These are phyloP conservation scores for Chionis minor DNA, from an alignment of 2,113 vertebrate species.

Conservation along the genomic window DNA sequence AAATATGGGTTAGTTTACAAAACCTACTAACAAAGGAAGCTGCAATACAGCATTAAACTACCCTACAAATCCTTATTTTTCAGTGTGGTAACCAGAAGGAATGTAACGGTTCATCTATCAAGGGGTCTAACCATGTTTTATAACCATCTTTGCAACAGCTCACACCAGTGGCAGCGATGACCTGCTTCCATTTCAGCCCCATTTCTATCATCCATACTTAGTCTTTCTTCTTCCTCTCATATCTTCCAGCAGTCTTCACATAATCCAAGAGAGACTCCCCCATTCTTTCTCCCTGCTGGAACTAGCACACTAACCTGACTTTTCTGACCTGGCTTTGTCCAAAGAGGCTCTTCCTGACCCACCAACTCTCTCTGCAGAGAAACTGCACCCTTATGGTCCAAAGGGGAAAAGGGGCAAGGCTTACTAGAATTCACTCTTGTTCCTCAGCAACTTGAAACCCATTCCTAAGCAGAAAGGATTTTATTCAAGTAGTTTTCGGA, in stretches of 20 bases:
- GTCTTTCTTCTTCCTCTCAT: not conserved
- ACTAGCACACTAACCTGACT: not conserved
- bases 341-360: not conserved
- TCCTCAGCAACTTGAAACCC: not conserved
- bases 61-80: not conserved
- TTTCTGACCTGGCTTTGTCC: not conserved
- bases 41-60: not conserved
- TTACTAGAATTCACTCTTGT: not conserved
- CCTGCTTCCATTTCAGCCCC: not conserved
- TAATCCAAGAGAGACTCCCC: not conserved
- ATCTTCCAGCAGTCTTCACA: not conserved
- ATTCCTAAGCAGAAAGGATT: not conserved
- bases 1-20: not conserved
- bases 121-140: not conserved
- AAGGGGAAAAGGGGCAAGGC: not conserved
- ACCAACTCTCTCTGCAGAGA: not conserved
- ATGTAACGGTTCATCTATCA: fast-evolving
- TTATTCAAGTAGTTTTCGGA: not conserved
- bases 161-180: fast-evolving
- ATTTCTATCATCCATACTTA: not conserved
- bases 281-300: not conserved
- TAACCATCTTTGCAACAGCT: fast-evolving
- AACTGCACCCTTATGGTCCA: not conserved
- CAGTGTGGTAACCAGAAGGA: not conserved
- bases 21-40: not conserved